Evolutionary conservation across 2,113 vertebrate species (phyloP).

Genomic region (Dipodomys ordii): DNA sequence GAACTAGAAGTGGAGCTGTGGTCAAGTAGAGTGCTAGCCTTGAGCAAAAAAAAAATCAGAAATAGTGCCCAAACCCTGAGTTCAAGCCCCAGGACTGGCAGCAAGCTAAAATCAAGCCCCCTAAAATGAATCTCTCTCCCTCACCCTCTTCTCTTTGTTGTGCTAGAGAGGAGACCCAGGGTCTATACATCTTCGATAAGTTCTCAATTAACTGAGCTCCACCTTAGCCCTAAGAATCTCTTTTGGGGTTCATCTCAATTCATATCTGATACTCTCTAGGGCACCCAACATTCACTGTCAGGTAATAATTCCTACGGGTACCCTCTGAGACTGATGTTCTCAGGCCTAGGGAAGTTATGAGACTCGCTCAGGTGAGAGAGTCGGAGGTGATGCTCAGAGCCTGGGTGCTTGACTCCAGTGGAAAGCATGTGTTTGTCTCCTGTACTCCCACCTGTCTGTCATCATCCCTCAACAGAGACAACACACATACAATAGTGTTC

Average conservation of each 20-base stretch:
- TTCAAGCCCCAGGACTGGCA: too few relatives aligned
- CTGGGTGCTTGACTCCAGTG: neutral
- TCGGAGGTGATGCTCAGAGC: neutral
- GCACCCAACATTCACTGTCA: neutral
- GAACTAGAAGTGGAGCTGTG: too few relatives aligned
- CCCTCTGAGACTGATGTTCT: neutral
- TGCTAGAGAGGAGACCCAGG: too few relatives aligned
- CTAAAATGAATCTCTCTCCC: too few relatives aligned
- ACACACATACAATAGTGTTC: neutral
- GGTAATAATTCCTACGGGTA: neutral
- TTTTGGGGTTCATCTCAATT: neutral
- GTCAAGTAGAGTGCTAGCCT: too few relatives aligned
- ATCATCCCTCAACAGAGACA: neutral
- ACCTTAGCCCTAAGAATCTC: neutral
- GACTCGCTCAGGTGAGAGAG: neutral
- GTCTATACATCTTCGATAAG: too few relatives aligned
- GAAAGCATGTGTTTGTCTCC: neutral
- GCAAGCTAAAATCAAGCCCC: too few relatives aligned
- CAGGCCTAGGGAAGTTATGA: neutral
- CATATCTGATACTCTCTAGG: neutral
- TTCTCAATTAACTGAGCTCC: too few relatives aligned
- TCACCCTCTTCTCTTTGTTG: too few relatives aligned
- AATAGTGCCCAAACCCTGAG: too few relatives aligned
- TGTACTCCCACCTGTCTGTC: neutral
- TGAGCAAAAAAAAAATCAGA: too few relatives aligned